phyloP scores from a whole-genome alignment of 1,140 invertebrate genomes.

The Brachionus angularis region DNA sequence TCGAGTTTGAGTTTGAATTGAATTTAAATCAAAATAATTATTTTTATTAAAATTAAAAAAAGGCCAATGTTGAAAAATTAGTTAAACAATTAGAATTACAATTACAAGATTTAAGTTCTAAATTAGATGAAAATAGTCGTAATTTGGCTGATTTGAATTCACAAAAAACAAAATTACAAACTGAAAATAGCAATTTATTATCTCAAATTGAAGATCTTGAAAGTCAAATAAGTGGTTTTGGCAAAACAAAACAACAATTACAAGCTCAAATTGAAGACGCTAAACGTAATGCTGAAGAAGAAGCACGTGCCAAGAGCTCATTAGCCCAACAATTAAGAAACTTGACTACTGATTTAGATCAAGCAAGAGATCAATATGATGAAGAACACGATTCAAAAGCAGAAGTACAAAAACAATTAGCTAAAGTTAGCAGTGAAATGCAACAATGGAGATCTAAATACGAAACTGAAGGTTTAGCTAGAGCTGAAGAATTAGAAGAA shows the following conservation, averaged over 20 bases:
- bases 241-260: slow-evolving; percentile 22
- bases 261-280: slow-evolving; percentile 46
- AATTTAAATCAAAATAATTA: background rate
- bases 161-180: slow-evolving; percentile 3
- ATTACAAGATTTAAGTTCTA: slow-evolving; percentile 85
- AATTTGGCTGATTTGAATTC: slow-evolving; percentile 38
- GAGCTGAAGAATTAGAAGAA: slow-evolving; percentile 95
- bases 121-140: slow-evolving; percentile 69
- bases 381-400: slow-evolving; percentile 75
- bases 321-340: slow-evolving; percentile 63
- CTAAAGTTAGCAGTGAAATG: slow-evolving; percentile 91
- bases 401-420: slow-evolving; percentile 81
- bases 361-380: slow-evolving; percentile 85
- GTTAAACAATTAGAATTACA: slow-evolving; percentile 90
- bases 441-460: slow-evolving; percentile 51
- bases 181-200: slow-evolving; percentile 11
- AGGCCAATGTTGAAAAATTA: slow-evolving; percentile 93
- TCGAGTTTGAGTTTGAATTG: background rate
- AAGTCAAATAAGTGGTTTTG: slow-evolving; percentile 26
- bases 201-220: slow-evolving; percentile 37
- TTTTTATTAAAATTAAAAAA: slow-evolving; percentile 10
- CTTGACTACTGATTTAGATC: slow-evolving; percentile 93
- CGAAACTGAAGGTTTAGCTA: slow-evolving; percentile 64
- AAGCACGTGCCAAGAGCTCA: slow-evolving; percentile 45
- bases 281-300: slow-evolving; percentile 53